Percentiles rank a stretch among this genome's conserved stretches.
phyloP scores from a whole-genome alignment of 1,140 invertebrate species.

The Achroia grisella region DNA sequence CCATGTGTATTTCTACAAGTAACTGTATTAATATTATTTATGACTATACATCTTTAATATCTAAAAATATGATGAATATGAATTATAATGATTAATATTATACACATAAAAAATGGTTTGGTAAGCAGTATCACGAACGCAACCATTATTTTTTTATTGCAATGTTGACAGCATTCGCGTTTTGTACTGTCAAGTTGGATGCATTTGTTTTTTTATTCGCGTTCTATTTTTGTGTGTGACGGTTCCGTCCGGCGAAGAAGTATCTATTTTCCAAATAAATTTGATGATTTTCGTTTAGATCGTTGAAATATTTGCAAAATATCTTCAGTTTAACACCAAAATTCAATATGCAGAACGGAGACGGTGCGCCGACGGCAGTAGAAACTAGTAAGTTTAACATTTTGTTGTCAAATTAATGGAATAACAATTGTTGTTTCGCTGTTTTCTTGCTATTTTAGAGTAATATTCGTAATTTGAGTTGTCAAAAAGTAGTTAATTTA shows the following conservation, averaged over 20 bases:
- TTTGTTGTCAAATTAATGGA: slow-evolving; percentile 49
- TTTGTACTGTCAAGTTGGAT: slow-evolving; percentile 40
- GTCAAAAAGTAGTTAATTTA: background rate
- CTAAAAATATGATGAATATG: too few species aligned
- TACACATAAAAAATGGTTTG: too few species aligned
- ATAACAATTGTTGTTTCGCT: slow-evolving; percentile 37
- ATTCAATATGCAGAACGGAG: slow-evolving; percentile 63
- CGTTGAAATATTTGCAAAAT: slow-evolving; percentile 29
- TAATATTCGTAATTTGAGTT: slow-evolving; percentile 11
- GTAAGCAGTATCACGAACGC: background rate
- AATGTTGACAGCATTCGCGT: slow-evolving; percentile 10
- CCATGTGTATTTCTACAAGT: too few species aligned
- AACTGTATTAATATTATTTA: too few species aligned
- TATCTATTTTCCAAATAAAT: slow-evolving; percentile 49
- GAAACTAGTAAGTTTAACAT: slow-evolving; percentile 53
- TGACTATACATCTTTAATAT: too few species aligned
- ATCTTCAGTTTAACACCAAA: slow-evolving; percentile 43
- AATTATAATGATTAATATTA: too few species aligned
- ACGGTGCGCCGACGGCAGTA: slow-evolving; percentile 38
- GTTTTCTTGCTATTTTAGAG: slow-evolving; percentile 35
- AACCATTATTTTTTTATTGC: slow-evolving; percentile 17
- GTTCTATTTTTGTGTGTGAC: slow-evolving; percentile 73
- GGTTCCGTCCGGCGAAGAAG: slow-evolving; percentile 50
- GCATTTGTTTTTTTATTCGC: slow-evolving; percentile 69
- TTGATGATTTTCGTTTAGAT: slow-evolving; percentile 51